Conservation (phyloP, 2,113 vertebrate genomes). For the Talpa occidentalis region DNA sequence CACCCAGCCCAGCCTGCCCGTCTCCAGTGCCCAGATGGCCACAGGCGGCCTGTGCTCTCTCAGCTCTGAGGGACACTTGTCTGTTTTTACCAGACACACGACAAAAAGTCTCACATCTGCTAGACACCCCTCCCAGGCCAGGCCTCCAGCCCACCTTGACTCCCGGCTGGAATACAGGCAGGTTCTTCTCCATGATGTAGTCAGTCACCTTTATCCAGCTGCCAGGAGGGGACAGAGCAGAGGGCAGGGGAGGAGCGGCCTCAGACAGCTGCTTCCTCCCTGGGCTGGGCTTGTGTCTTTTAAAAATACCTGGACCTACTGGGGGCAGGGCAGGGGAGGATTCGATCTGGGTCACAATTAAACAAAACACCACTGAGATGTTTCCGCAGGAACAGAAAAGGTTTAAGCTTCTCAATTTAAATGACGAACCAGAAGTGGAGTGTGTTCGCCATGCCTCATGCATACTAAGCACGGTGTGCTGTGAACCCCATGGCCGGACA, state of each 20-base stretch:
- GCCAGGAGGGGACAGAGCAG: slow-evolving; percentile 27
- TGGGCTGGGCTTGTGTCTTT: neutral
- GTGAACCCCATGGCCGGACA: no score
- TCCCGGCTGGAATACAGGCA: slow-evolving; percentile 93
- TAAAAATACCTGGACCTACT: neutral
- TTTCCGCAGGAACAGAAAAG: neutral
- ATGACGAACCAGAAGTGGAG: neutral
- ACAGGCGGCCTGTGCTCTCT: neutral
- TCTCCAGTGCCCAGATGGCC: neutral
- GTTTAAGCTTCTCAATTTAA: neutral
- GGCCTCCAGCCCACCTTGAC: slow-evolving; percentile 89
- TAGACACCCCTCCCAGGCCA: neutral
- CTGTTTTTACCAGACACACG: neutral
- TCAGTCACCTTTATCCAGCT: slow-evolving; percentile 97
- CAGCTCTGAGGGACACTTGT: neutral
- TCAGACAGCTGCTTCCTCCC: neutral
- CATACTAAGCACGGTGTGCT: no score
- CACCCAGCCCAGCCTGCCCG: neutral
- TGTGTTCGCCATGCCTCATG: no score
- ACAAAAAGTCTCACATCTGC: neutral
- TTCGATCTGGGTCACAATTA: neutral
- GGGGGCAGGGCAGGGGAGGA: neutral
- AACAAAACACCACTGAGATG: neutral
- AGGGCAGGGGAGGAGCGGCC: neutral
- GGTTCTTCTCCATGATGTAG: slow-evolving; percentile 91